A percentile compares a stretch with the other conserved stretches of the same genome.
phyloP scores from a whole-genome alignment of 1,140 invertebrate genomes.

The Mesaphorura yosii region DNA sequence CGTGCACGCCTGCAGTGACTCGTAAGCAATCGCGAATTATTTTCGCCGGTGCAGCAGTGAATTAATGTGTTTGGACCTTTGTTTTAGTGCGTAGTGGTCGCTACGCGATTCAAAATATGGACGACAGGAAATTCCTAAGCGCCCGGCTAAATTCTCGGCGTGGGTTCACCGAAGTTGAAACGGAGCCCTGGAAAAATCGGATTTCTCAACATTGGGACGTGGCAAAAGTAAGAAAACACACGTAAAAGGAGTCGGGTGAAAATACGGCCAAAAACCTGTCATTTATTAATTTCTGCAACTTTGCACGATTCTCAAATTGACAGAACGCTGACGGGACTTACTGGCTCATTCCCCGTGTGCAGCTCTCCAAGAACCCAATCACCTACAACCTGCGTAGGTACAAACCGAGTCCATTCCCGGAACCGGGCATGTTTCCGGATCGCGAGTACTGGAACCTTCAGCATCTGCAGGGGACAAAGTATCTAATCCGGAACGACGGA shows the following conservation, averaged over 20 bases:
- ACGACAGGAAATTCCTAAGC: constrained; percentile 5
- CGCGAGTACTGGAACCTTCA: constrained; percentile 4
- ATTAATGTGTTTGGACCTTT: background rate
- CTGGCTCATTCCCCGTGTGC: constrained; percentile 6
- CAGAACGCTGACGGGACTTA: constrained; percentile 5
- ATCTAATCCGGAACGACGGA: constrained; percentile 6
- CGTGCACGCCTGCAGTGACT: background rate
- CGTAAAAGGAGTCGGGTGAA: background rate
- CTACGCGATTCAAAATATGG: constrained; percentile 8
- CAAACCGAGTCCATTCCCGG: background rate
- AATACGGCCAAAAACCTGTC: background rate
- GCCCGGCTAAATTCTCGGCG: constrained; percentile 2
- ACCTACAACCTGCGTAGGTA: constrained; percentile 2
- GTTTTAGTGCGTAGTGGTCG: background rate
- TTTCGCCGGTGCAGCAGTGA: background rate
- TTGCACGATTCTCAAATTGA: background rate
- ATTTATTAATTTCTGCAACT: background rate
- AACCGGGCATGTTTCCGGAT: constrained; percentile 6
- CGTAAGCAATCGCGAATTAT: background rate
- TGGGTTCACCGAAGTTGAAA: constrained; percentile 3
- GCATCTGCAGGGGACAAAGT: background rate
- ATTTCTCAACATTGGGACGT: constrained; percentile 11
- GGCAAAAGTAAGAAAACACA: background rate
- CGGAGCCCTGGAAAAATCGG: background rate
- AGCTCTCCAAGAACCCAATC: constrained; percentile 2